These are phyloP conservation scores for Malacoraja senta DNA, from an alignment of 2,797 vertebrate species.

Conservation along the genomic window DNA sequence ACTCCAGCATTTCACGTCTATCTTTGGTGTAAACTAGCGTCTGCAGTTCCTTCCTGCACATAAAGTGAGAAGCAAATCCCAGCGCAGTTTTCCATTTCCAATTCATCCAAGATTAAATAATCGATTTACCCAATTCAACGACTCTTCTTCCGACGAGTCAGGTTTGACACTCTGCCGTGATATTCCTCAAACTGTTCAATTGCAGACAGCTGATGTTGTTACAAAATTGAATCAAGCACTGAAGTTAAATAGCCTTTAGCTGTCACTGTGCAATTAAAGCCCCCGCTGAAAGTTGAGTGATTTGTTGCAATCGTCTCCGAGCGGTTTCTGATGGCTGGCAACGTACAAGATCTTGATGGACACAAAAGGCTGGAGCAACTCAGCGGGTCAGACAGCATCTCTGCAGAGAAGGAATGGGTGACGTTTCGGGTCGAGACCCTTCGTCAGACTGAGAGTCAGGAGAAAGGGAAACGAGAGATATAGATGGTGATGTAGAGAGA, in stretches of 20 bases:
- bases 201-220: constrained; percentile 8
- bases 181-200: background rate
- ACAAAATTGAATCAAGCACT: background rate
- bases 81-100: background rate
- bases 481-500: too few species aligned
- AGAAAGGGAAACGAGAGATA: too few species aligned
- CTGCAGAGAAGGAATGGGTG: too few species aligned
- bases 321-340: constrained; percentile 10
- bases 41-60: too few species aligned
- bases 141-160: background rate
- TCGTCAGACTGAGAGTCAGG: too few species aligned
- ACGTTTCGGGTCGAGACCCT: too few species aligned
- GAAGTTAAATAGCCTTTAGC: constrained; percentile 31
- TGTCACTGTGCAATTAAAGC: constrained; percentile 34
- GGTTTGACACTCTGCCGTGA: too few species aligned
- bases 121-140: background rate
- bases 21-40: too few species aligned
- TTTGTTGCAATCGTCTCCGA: constrained; percentile 1
- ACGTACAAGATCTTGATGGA: background rate
- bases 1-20: too few species aligned
- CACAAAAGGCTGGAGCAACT: too few species aligned
- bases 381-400: too few species aligned
- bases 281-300: constrained; percentile 24
- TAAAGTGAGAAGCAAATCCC: background rate
- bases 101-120: background rate